Percentiles rank a stretch among this genome's conserved stretches.
These are phyloP conservation scores for Geodia barretti DNA, from an alignment of 37 sponge, comb jelly and placozoan genomes.

Conservation along the genomic window DNA sequence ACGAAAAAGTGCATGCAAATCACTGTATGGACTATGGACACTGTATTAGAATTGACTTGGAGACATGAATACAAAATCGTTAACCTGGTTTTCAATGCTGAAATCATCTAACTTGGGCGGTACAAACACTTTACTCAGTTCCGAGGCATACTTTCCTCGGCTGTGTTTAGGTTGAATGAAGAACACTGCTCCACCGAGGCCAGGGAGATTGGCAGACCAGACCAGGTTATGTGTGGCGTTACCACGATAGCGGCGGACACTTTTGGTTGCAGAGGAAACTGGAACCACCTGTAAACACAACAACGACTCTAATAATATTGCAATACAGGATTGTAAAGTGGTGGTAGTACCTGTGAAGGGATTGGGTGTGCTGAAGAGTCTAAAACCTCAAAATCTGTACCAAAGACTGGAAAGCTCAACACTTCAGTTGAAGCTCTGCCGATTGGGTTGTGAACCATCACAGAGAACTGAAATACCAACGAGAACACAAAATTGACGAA, in stretches of 20 bases:
- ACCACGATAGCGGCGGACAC: slow-evolving; percentile 43
- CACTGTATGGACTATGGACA: too few species aligned
- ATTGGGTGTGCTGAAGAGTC: background rate
- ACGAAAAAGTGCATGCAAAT: too few species aligned
- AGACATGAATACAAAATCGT: background rate
- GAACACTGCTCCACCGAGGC: slow-evolving; percentile 67
- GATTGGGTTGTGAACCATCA: slow-evolving; percentile 87
- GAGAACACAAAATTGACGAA: too few species aligned
- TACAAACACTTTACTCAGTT: background rate
- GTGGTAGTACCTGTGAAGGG: background rate
- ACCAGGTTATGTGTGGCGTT: slow-evolving; percentile 53
- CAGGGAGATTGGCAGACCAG: slow-evolving; percentile 26
- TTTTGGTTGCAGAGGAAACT: slow-evolving; percentile 34
- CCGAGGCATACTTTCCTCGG: background rate
- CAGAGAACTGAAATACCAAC: slow-evolving; percentile 37
- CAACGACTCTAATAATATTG: too few species aligned
- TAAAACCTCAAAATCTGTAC: background rate
- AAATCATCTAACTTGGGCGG: background rate
- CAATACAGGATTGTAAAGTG: too few species aligned
- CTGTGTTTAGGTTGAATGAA: slow-evolving; percentile 20
- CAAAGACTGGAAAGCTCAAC: slow-evolving; percentile 45
- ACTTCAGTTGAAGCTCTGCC: slow-evolving; percentile 5
- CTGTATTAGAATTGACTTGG: background rate
- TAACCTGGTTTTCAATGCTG: background rate
- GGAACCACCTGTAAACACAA: slow-evolving; percentile 44